Conservation (phyloP, 2,888 invertebrate genomes). For the Poecilobothrus nobilitatus region DNA sequence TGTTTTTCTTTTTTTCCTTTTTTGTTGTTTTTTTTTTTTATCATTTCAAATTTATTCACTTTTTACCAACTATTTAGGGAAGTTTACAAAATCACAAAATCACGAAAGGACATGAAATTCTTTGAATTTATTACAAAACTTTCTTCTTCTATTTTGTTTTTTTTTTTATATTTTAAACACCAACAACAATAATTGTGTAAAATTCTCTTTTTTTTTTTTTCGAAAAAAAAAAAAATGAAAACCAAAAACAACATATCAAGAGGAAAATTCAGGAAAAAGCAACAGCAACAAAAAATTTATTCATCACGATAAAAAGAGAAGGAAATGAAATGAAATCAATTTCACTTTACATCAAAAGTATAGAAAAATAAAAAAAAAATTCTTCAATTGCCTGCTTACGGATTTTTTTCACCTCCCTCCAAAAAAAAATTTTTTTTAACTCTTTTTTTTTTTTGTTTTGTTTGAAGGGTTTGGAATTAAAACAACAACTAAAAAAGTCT, state of each 20-base stretch:
- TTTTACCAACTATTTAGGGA: neutral
- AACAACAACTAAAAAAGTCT: neutral
- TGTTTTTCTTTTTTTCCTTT: neutral
- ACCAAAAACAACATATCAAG: too few species aligned
- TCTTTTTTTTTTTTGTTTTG: neutral
- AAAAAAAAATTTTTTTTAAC: neutral
- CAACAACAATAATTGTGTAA: neutral
- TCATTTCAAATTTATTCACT: neutral
- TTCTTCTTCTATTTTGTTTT: too few species aligned
- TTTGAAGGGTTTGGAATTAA: neutral
- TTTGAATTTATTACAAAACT: neutral
- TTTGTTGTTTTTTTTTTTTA: neutral
- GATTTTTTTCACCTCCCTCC: neutral
- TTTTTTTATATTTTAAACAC: too few species aligned
- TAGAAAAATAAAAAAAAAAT: neutral
- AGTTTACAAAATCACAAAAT: neutral
- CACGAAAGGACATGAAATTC: neutral
- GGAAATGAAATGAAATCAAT: neutral
- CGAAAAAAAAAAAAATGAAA: too few species aligned
- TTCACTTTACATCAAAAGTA: neutral
- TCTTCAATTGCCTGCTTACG: conserved; percentile 4
- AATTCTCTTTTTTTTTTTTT: neutral
- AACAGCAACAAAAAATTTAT: neutral
- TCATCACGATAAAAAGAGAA: neutral
- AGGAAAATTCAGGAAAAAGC: too few species aligned